These are phyloP conservation scores for Gastrophryne carolinensis DNA, from an alignment of 2,797 vertebrate species.

Conservation along the genomic window DNA sequence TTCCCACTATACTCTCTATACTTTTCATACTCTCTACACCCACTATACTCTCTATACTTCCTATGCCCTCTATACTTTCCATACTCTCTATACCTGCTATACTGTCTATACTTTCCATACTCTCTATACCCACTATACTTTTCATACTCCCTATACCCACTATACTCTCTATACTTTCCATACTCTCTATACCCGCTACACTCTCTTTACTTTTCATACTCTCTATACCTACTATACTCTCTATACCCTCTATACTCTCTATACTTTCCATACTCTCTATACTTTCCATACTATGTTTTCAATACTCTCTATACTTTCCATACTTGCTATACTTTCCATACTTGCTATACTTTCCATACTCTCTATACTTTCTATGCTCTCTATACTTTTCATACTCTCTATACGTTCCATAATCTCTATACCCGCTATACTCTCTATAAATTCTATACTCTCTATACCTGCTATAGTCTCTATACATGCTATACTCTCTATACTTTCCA, in stretches of 20 bases:
- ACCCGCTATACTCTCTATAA: not conserved
- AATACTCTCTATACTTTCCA: not conserved
- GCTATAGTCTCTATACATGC: not conserved
- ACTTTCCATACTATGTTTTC: too few species aligned
- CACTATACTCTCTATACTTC: not conserved
- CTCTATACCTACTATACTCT: too few species aligned
- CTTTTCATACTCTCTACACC: not conserved
- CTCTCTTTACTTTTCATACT: too few species aligned
- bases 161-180: too few species aligned
- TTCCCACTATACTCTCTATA: fast-evolving
- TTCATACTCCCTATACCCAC: too few species aligned
- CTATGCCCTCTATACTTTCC: too few species aligned
- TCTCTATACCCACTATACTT: too few species aligned
- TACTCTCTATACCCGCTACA: too few species aligned
- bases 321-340: not conserved
- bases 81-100: too few species aligned
- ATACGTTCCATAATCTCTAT: not conserved
- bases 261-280: too few species aligned
- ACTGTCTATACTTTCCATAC: too few species aligned
- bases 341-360: not conserved
- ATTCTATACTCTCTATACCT: not conserved
- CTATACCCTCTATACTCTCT: too few species aligned
- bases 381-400: not conserved
- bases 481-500: not conserved
- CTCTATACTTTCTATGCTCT: not conserved